Conservation (phyloP, 2,888 invertebrate genomes). For the Tubulanus polymorphus region DNA sequence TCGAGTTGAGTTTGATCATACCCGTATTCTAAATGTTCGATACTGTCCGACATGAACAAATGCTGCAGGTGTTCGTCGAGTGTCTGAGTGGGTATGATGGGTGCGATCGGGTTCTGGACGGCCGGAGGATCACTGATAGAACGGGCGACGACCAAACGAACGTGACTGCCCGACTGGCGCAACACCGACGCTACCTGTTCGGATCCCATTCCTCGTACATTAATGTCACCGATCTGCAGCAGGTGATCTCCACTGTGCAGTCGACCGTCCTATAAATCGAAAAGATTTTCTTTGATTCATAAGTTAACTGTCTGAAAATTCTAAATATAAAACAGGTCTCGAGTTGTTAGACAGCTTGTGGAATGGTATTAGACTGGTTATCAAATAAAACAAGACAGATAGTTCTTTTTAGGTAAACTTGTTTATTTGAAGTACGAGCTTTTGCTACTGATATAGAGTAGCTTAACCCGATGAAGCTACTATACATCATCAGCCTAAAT, state of each 20-base stretch:
- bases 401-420: no score
- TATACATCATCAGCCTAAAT: no score
- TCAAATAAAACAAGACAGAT: no score
- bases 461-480: no score
- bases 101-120: conserved; percentile 61
- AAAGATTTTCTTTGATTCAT: no score
- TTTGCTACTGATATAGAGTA: no score
- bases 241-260: conserved; percentile 97
- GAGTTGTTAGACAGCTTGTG: no score
- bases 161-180: conserved; percentile 91
- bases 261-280: conserved; percentile 91
- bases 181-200: conserved; percentile 91
- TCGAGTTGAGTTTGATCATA: not conserved
- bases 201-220: conserved; percentile 91
- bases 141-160: conserved; percentile 88
- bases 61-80: conserved; percentile 79
- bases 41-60: conserved; percentile 19
- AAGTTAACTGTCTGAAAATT: no score
- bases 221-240: conserved; percentile 80
- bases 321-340: no score
- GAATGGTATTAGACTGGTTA: no score
- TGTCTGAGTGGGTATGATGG: conserved; percentile 83
- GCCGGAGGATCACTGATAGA: conserved; percentile 38
- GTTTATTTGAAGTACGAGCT: no score
- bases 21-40: conserved; percentile 1